These are phyloP conservation scores for Diarsia brunnea DNA, from an alignment of 2,888 invertebrate species.

Conservation along the genomic window DNA sequence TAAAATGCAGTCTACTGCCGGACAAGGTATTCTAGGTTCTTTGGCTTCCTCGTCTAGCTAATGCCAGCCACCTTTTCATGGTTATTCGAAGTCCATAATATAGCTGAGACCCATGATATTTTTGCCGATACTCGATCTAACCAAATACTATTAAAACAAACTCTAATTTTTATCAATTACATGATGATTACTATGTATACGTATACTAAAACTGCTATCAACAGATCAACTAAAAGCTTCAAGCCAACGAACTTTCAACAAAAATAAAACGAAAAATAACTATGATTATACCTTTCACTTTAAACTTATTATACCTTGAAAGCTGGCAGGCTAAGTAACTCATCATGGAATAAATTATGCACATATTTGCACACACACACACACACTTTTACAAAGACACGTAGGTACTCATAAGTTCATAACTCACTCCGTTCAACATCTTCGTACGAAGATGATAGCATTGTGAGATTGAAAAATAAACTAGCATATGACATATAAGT, in stretches of 20 bases:
- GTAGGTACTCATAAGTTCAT: conserved; percentile 13
- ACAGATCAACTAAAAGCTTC: neutral
- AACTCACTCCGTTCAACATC: conserved; percentile 24
- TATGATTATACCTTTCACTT: conserved; percentile 10
- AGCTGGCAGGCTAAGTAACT: conserved; percentile 32
- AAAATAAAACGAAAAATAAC: neutral
- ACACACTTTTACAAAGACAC: neutral
- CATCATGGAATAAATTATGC: conserved; percentile 37
- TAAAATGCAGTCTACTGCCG: too few relatives aligned
- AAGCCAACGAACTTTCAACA: conserved; percentile 11
- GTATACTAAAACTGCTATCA: neutral
- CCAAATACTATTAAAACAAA: too few relatives aligned
- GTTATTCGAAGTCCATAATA: too few relatives aligned
- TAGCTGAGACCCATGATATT: too few relatives aligned
- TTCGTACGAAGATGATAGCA: conserved; percentile 25
- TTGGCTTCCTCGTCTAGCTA: too few relatives aligned
- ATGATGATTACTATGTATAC: neutral
- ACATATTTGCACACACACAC: conserved; percentile 22
- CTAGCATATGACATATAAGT: conserved; percentile 34
- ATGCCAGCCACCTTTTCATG: too few relatives aligned
- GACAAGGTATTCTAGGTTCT: too few relatives aligned
- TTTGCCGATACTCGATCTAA: too few relatives aligned
- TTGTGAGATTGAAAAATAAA: conserved; percentile 58
- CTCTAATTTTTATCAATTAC: too few relatives aligned
- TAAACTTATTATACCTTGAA: conserved; percentile 20